Conservation (phyloP, 2,113 vertebrate species). For the Connochaetes taurinus region DNA sequence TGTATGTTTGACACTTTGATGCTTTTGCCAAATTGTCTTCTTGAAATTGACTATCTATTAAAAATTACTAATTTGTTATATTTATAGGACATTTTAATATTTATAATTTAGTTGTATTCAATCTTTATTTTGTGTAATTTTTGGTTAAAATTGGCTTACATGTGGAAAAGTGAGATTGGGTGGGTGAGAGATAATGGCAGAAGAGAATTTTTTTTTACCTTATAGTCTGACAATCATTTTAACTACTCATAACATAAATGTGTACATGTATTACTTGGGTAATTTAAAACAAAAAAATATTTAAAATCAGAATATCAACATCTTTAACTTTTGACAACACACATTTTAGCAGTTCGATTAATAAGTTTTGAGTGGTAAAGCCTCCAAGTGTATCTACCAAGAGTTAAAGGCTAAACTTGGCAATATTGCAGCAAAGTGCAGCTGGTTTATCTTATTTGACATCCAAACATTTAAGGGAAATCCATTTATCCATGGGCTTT, state of each 20-base stretch:
- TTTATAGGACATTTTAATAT: not conserved
- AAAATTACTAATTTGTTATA: not conserved
- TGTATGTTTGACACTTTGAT: not conserved
- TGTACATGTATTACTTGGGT: not conserved
- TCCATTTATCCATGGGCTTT: not conserved
- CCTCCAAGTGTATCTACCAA: conserved; percentile 21
- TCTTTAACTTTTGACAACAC: not conserved
- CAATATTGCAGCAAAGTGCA: not conserved
- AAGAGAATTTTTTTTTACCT: not conserved
- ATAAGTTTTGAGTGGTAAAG: not conserved
- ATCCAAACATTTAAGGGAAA: conserved; percentile 11
- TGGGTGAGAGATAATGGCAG: not conserved
- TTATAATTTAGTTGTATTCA: not conserved
- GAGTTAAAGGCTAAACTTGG: conserved; percentile 16
- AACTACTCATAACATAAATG: not conserved
- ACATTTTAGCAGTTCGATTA: not conserved
- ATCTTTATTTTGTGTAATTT: not conserved
- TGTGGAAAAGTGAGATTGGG: not conserved
- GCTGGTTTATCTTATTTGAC: not conserved
- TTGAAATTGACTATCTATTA: not conserved
- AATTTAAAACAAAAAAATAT: not conserved
- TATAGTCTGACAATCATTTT: not conserved
- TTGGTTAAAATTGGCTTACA: not conserved
- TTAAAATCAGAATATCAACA: not conserved
- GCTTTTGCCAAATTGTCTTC: not conserved